Base-by-base conservation (phyloP, 2,113 vertebrate genomes). In the Cebus imitator region DNA sequence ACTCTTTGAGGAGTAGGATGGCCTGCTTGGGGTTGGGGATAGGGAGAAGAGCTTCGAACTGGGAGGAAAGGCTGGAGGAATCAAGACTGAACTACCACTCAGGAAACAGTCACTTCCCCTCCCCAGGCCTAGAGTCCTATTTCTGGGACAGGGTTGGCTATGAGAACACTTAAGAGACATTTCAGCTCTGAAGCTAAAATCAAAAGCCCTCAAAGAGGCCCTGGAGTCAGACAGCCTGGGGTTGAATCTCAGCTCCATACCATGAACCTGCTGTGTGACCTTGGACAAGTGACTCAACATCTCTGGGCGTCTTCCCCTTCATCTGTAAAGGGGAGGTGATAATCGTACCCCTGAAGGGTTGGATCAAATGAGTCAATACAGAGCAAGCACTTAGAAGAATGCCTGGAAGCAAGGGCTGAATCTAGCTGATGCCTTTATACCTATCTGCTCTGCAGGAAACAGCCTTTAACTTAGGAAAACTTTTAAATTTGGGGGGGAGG, bases 271-370 rank as follows among this genome's bases (percentile, higher is more conserved):
- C 95, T 95, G 87, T 95, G 95, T 90, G 84, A 68, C 81, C 90
- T 81, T 23, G 83, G 70, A 5, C 27, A 55, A 78, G 45, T 72
- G 23, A 64, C 70, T 90, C 70, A 91, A 35, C 87, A 0, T 96
- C 94, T 96, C 92, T 84, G 96, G 66, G 70, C 85, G 66, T 72
- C 70, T 40, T 23, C 10, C n/a, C 21, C 17, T 68, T 93, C 40
- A 6, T 9, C 57, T 52, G 32, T 9, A 50, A 48, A 55, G 14
- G 30, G 72, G 32, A 80, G 32, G 18, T 70, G 81, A 73, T 35
- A 9, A 23, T 0, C 48, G 13, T 35, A 17, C 11, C 23, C 1
- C 79, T 2, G 23, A 35, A 92, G 52, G 55, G 58, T 40, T n/a
- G 35, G 27, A 85, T 27, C 50, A 68, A n/a, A 9, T 4, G 52